Percentiles rank a stretch among this genome's conserved stretches.
Conservation (phyloP, 1,140 invertebrate species). For the Ectropis grisescens region DNA sequence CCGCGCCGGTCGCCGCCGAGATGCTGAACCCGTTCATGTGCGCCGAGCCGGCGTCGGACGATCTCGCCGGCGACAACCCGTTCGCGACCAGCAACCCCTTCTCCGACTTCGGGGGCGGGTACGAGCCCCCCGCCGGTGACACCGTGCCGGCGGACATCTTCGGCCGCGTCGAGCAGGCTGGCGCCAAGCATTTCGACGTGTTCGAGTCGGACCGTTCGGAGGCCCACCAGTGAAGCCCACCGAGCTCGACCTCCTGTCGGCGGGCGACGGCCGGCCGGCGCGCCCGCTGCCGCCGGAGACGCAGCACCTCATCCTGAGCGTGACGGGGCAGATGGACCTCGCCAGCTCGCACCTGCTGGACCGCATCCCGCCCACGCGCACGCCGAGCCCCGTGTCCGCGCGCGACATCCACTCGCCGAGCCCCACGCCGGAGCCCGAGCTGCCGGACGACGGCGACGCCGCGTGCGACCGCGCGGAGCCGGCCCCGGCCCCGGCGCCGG, state of each 20-base stretch:
- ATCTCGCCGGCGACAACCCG: slow-evolving; percentile 71
- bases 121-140: slow-evolving; percentile 63
- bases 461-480: too few relatives aligned
- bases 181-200: slow-evolving; percentile 36
- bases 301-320: slow-evolving; percentile 86
- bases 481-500: background rate
- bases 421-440: slow-evolving; percentile 81
- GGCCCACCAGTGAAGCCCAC: slow-evolving; percentile 37
- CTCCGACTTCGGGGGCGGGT: slow-evolving; percentile 72
- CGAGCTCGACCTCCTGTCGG: slow-evolving; percentile 41
- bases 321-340: slow-evolving; percentile 90
- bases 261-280: slow-evolving; percentile 65
- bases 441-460: slow-evolving; percentile 19
- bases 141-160: slow-evolving; percentile 58
- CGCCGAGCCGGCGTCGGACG: slow-evolving; percentile 28
- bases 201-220: slow-evolving; percentile 23
- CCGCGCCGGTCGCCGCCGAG: slow-evolving; percentile 51
- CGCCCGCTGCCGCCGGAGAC: slow-evolving; percentile 76
- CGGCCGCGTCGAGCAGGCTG: slow-evolving; percentile 35
- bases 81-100: slow-evolving; percentile 72
- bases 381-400: slow-evolving; percentile 86
- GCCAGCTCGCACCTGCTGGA: slow-evolving; percentile 87
- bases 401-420: slow-evolving; percentile 84
- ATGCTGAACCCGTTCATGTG: slow-evolving; percentile 82
- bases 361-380: slow-evolving; percentile 84